Percentiles rank a stretch among this genome's conserved stretches.
phyloP scores from a whole-genome alignment of 2,113 vertebrate genomes.

The Cavia porcellus region DNA sequence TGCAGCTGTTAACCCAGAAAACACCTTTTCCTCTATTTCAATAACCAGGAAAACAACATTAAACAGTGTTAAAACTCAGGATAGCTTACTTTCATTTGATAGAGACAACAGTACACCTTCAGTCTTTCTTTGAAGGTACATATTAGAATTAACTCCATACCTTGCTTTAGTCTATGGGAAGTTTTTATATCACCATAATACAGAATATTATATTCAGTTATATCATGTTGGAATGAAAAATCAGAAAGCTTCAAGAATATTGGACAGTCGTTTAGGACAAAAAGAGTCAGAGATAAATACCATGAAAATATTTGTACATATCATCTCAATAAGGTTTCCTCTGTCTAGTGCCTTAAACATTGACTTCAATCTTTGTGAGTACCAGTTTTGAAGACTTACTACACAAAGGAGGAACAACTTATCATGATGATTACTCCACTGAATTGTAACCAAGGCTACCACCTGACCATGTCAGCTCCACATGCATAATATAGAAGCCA shows the following conservation, averaged over 20 bases:
- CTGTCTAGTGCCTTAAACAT: background rate
- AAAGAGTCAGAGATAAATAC: background rate
- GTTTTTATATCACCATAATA: background rate
- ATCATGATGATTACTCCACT: background rate
- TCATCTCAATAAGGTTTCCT: background rate
- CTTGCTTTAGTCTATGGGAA: background rate
- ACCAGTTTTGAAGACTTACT: background rate
- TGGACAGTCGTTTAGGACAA: background rate
- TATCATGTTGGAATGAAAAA: background rate
- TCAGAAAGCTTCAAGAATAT: background rate
- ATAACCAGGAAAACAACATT: background rate
- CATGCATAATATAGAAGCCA: background rate
- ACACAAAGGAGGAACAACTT: background rate
- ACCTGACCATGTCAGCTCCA: background rate
- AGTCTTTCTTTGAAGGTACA: background rate
- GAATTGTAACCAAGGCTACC: background rate
- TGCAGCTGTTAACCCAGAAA: background rate
- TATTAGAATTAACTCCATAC: background rate
- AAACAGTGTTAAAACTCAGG: background rate
- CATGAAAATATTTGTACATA: background rate
- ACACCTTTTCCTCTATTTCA: background rate
- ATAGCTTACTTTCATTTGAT: background rate
- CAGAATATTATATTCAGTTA: background rate
- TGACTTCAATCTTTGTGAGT: background rate
- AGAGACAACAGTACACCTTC: background rate